Conservation (phyloP, 2,888 invertebrate genomes). For the Seladonia tumulorum region DNA sequence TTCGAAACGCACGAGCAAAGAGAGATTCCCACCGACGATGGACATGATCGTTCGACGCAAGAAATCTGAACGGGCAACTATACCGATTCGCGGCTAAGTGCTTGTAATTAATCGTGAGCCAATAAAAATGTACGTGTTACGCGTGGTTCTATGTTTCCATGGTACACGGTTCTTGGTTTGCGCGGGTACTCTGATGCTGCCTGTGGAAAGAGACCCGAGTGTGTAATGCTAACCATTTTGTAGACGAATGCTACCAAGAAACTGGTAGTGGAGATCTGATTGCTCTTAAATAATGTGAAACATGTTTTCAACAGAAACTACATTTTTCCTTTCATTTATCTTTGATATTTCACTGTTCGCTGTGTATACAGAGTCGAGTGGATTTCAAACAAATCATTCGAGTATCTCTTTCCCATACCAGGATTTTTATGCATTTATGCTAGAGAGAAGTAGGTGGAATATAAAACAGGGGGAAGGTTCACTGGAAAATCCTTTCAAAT, state of each 20-base stretch:
- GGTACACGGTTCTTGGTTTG: background rate
- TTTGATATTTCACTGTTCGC: no score
- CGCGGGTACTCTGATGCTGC: background rate
- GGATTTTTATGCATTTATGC: no score
- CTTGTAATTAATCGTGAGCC: background rate
- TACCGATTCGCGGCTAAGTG: background rate
- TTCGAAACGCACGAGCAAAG: slow-evolving; percentile 43
- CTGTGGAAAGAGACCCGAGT: background rate
- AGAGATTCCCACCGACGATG: slow-evolving; percentile 50
- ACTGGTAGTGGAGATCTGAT: background rate
- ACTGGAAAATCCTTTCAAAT: no score
- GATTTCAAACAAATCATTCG: no score
- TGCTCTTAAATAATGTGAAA: background rate
- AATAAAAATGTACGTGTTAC: background rate
- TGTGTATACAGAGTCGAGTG: no score
- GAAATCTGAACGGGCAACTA: background rate
- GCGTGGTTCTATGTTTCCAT: background rate
- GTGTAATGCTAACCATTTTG: background rate
- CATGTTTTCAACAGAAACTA: no score
- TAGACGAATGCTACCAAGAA: background rate
- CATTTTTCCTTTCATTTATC: no score
- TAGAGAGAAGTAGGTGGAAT: no score
- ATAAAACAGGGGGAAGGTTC: no score
- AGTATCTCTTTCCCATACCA: no score
- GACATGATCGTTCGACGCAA: background rate